A percentile compares a stretch with the other conserved stretches of the same genome.
These are phyloP conservation scores for Drosophila takahashii DNA, from an alignment of 1,140 invertebrate species.

Conservation along the genomic window DNA sequence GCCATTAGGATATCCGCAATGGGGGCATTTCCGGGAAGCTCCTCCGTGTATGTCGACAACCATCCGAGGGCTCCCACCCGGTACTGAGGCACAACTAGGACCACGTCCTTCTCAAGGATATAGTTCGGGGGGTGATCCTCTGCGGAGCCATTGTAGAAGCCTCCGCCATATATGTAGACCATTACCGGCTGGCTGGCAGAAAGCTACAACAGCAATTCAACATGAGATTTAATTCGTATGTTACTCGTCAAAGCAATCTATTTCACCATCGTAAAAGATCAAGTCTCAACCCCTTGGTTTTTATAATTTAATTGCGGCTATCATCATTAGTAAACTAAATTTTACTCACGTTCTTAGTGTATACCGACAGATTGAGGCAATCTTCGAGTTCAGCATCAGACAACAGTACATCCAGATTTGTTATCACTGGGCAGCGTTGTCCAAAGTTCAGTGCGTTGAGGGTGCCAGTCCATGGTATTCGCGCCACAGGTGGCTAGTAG, in stretches of 20 bases:
- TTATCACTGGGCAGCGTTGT: conserved; percentile 79
- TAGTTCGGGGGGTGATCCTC: conserved; percentile 90
- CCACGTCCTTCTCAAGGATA: conserved; percentile 90
- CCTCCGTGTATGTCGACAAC: conserved; percentile 83
- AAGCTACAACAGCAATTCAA: conserved; percentile 32
- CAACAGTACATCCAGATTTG: conserved; percentile 43
- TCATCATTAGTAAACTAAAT: background rate
- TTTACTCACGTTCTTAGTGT: conserved; percentile 77
- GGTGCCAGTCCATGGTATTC: conserved; percentile 59
- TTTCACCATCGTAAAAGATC: background rate
- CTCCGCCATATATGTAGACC: conserved; percentile 84
- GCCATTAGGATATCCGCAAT: conserved; percentile 83
- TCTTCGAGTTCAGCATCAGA: conserved; percentile 74
- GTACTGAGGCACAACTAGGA: conserved; percentile 93
- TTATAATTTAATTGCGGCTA: background rate
- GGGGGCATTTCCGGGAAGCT: conserved; percentile 75
- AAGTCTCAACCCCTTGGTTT: background rate
- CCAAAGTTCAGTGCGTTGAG: conserved; percentile 67
- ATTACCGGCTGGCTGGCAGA: conserved; percentile 70
- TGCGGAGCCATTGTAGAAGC: conserved; percentile 80
- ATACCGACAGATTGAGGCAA: conserved; percentile 78
- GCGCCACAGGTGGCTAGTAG: conserved; percentile 61
- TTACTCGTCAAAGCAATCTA: background rate
- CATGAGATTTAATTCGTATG: background rate
- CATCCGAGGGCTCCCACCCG: conserved; percentile 88